Percentiles rank a stretch among this genome's conserved stretches.
Conservation (phyloP, 1,140 invertebrate genomes). For the Ceratosolen fusciceps region DNA sequence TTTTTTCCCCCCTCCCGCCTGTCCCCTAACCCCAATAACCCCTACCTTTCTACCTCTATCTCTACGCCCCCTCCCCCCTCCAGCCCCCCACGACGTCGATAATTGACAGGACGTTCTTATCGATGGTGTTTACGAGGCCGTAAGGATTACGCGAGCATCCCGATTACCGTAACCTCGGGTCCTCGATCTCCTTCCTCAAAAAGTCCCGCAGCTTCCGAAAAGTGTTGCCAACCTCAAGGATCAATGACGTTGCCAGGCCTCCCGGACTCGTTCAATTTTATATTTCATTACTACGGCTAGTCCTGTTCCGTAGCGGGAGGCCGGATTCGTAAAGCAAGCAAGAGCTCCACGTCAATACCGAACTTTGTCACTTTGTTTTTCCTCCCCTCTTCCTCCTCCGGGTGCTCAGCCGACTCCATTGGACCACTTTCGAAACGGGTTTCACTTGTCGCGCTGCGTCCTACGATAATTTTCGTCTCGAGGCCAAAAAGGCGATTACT, state of each 20-base stretch:
- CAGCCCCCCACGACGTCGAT: not conserved
- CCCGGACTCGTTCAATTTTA: slow-evolving; percentile 68
- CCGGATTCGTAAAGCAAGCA: slow-evolving; percentile 1
- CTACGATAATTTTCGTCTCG: not conserved
- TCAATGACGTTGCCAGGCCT: slow-evolving; percentile 65
- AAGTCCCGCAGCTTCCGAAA: not conserved
- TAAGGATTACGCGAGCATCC: slow-evolving; percentile 11
- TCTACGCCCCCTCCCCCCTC: too few species aligned
- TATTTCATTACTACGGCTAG: slow-evolving; percentile 64
- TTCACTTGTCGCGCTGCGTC: not conserved
- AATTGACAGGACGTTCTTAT: slow-evolving; percentile 18
- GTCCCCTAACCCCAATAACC: too few species aligned
- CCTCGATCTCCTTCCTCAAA: slow-evolving; percentile 21
- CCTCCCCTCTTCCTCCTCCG: not conserved
- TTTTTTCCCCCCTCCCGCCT: too few species aligned
- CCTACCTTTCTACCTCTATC: too few species aligned
- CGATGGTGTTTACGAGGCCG: slow-evolving; percentile 6
- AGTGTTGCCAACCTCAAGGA: slow-evolving; percentile 3
- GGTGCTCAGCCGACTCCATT: not conserved
- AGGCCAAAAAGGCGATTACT: slow-evolving; percentile 5
- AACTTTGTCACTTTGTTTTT: not conserved
- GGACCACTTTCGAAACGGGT: not conserved
- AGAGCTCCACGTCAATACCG: not conserved
- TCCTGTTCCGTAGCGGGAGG: not conserved
- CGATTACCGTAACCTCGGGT: too few species aligned